Percentiles rank a stretch among this genome's conserved stretches.
Evolutionary conservation across 1,140 invertebrate species (phyloP).

Genomic region (Catajapyx aquilonaris): DNA sequence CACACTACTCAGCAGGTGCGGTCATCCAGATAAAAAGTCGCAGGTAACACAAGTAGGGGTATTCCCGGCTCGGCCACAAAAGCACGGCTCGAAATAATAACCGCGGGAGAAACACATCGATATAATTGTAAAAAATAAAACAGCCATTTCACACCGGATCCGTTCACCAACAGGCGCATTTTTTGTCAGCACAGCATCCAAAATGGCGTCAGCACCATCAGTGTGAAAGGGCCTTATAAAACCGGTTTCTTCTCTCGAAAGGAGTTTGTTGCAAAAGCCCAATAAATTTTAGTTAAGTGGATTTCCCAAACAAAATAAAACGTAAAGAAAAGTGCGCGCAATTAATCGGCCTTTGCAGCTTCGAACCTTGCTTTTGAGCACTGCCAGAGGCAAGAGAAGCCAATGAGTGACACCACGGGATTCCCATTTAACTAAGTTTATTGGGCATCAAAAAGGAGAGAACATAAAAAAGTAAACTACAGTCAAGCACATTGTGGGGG

Average conservation of each 20-base stretch:
- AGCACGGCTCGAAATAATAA: conserved; percentile 14
- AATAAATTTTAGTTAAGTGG: conserved; percentile 20
- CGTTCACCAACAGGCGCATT: no score
- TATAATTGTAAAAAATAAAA: no score
- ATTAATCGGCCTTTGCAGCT: conserved; percentile 6
- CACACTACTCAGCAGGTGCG: no score
- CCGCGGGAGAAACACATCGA: conserved; percentile 8
- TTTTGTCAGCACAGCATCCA: no score
- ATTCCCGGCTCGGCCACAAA: conserved; percentile 7
- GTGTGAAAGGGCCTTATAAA: conserved; percentile 4
- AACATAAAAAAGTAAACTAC: not conserved
- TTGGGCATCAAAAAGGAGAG: conserved; percentile 27
- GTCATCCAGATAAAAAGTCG: no score
- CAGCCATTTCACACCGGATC: no score
- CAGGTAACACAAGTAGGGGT: no score
- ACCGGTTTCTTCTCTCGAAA: no score
- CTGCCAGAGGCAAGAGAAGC: conserved; percentile 6
- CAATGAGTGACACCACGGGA: conserved; percentile 10
- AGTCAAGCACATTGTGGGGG: not conserved
- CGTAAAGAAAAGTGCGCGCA: not conserved
- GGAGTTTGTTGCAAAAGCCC: conserved; percentile 17
- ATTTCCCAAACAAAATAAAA: conserved; percentile 5
- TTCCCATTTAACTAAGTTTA: conserved; percentile 28
- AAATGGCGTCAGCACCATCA: no score
- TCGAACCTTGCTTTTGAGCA: conserved; percentile 13